These are phyloP conservation scores for Proteles cristata DNA, from an alignment of 2,113 vertebrate genomes.

Conservation along the genomic window DNA sequence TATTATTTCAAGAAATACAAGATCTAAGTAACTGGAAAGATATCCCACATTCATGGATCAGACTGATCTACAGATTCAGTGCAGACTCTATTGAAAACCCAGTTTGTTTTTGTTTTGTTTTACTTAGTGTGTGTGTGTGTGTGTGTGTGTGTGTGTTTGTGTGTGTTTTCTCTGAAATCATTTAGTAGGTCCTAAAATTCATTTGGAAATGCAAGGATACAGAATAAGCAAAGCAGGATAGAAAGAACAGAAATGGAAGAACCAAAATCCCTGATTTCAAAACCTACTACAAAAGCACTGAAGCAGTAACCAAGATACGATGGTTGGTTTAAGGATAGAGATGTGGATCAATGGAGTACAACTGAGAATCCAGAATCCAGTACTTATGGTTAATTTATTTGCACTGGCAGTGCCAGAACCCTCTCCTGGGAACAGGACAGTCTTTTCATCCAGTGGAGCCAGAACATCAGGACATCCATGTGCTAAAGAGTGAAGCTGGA, in stretches of 20 bases:
- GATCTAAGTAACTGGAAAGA: neutral
- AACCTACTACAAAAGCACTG: neutral
- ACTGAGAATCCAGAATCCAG: too few species aligned
- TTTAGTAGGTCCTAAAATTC: neutral
- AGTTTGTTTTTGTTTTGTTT: neutral
- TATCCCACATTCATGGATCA: neutral
- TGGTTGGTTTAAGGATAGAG: neutral
- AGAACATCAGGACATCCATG: neutral
- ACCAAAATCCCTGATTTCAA: neutral
- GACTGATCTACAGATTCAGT: neutral
- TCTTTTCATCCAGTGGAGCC: neutral
- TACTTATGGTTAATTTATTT: neutral
- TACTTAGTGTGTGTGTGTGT: neutral
- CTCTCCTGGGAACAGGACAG: neutral
- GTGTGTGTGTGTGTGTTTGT: neutral
- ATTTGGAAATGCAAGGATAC: neutral
- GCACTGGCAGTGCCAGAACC: neutral
- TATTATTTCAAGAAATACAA: slow-evolving; percentile 14
- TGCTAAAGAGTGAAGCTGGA: neutral
- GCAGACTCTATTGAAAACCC: neutral
- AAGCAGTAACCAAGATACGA: rapidly evolving
- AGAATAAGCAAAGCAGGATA: neutral
- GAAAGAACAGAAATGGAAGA: neutral
- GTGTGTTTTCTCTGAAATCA: neutral
- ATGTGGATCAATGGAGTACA: rapidly evolving